Conservation (phyloP, 2,888 invertebrate species). For the Melinaea menophilus region DNA sequence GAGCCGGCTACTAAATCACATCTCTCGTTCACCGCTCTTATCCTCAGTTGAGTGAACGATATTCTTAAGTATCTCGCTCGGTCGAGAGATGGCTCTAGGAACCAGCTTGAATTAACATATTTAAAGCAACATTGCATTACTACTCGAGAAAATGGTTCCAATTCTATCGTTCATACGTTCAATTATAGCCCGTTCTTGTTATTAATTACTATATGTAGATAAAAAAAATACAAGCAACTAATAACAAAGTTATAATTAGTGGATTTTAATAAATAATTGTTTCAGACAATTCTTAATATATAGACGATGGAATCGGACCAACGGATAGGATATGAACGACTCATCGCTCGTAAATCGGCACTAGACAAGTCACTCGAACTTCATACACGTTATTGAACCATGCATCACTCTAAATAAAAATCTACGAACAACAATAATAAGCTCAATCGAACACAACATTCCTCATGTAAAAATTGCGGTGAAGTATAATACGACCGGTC, state of each 20-base stretch:
- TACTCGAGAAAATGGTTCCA: no score
- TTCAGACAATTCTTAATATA: background rate
- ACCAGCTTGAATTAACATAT: background rate
- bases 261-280: no score
- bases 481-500: background rate
- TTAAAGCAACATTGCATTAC: background rate
- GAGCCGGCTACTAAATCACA: constrained; percentile 12
- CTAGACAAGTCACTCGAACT: constrained; percentile 15
- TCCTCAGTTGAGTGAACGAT: background rate
- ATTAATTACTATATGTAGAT: no score
- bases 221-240: no score
- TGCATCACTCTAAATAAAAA: constrained; percentile 38
- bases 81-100: background rate
- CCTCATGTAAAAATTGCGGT: constrained; percentile 24
- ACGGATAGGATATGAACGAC: constrained; percentile 2
- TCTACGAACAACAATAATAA: constrained; percentile 34
- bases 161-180: background rate
- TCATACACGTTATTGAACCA: constrained; percentile 27
- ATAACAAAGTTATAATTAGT: no score
- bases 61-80: background rate
- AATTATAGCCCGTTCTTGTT: no score
- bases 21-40: background rate
- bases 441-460: constrained; percentile 26
- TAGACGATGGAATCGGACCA: constrained; percentile 4
- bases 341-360: constrained; percentile 8